phyloP scores from a whole-genome alignment of 2,113 vertebrate genomes.

The Columbina picui region DNA sequence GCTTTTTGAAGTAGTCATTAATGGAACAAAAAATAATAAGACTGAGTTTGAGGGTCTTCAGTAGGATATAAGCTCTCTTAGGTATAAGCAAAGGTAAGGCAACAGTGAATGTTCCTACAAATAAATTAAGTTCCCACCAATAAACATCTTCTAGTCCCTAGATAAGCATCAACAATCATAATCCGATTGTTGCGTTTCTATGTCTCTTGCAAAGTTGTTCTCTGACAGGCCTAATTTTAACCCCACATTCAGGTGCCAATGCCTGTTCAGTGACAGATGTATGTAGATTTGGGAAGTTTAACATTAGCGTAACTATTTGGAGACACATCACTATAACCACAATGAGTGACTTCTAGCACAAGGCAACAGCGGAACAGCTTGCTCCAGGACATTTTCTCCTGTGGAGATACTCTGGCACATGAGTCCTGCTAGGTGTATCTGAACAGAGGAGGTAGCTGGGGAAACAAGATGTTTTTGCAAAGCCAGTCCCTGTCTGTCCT shows the following conservation, averaged over 20 bases:
- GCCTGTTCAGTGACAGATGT: background rate
- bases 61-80: background rate
- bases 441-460: background rate
- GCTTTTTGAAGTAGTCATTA: background rate
- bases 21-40: background rate
- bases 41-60: background rate
- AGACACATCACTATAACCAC: background rate
- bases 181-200: background rate
- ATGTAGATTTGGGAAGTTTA: background rate
- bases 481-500: background rate
- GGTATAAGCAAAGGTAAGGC: background rate
- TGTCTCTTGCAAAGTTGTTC: background rate
- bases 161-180: background rate
- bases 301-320: background rate
- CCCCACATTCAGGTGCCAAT: background rate
- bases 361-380: background rate
- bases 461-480: background rate
- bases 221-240: background rate
- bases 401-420: background rate
- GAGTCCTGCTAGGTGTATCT: background rate
- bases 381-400: background rate
- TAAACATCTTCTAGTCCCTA: background rate
- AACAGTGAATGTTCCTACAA: background rate
- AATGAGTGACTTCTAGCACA: background rate
- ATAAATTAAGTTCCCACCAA: background rate